Evolutionary conservation across 1,140 invertebrate species (phyloP).

Genomic region (Lepidostoma basale): DNA sequence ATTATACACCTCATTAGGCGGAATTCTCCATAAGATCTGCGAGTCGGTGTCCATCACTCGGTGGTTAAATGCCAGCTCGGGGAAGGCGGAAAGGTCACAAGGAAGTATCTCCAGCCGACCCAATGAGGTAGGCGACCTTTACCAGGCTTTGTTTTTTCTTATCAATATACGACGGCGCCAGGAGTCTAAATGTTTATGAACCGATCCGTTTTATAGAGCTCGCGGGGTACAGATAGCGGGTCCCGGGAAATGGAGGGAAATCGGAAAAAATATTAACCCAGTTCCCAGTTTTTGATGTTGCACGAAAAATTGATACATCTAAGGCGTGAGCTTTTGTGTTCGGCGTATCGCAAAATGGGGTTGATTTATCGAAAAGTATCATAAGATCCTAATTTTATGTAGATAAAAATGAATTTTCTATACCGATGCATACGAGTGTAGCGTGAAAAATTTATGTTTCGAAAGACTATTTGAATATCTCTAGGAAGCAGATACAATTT

Average conservation of each 20-base stretch:
- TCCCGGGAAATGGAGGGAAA: background rate
- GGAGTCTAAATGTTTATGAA: slow-evolving; percentile 44
- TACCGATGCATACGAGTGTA: too few species aligned
- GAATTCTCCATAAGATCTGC: too few species aligned
- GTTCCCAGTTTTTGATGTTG: background rate
- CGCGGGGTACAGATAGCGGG: slow-evolving; percentile 4
- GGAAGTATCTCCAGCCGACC: slow-evolving; percentile 18
- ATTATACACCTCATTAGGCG: too few species aligned
- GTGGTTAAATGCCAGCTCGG: slow-evolving; percentile 35
- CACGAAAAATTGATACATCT: background rate
- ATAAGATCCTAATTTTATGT: too few species aligned
- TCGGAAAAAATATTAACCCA: slow-evolving; percentile 4
- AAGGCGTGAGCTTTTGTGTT: background rate
- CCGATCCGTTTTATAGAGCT: slow-evolving; percentile 33
- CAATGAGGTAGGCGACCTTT: slow-evolving; percentile 40
- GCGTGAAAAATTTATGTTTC: too few species aligned
- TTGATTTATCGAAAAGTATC: too few species aligned
- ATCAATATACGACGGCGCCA: slow-evolving; percentile 44
- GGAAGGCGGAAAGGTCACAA: slow-evolving; percentile 31
- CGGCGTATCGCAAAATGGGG: too few species aligned
- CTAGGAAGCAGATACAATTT: too few species aligned
- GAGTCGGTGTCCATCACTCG: slow-evolving; percentile 4
- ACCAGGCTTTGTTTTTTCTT: slow-evolving; percentile 44
- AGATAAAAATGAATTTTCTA: too few species aligned
- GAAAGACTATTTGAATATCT: too few species aligned